Base-by-base conservation (phyloP, 2,888 invertebrate genomes). In the Ormyrus pomaceus region DNA sequence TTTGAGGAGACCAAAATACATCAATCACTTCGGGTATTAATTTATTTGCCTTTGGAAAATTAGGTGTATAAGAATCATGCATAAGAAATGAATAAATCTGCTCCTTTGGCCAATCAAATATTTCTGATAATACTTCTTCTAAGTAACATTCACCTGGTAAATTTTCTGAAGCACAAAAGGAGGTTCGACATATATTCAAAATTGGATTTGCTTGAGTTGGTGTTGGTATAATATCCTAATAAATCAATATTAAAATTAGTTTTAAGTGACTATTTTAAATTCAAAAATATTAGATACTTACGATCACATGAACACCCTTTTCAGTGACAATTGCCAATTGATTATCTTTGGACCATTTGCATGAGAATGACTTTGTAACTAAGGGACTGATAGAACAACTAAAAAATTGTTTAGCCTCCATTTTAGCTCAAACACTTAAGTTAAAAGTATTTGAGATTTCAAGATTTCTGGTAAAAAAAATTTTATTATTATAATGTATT, bases 331-430 rank as follows among this genome's bases (percentile, higher is more conserved):
- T 34, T 34, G 91, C 89, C 55, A 91, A 84, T 53, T 88, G 87
- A 84, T 91, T 87, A 80, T 91, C 91, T 46, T 86, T 82, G 0
- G 91, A 91, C 91, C 91, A 91, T 80, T 89, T 84, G n/a, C 77
- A 76, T 5, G 87, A 83, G 83, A 90, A 90, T 4, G 83, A 82
- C 8, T 80, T 79, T n/a, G 83, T 82, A 3, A 89, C 86, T 13
- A 88, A 82, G 5, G 89, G 87, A 56, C 83, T 83, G 46, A 89
- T 78, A 19, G 85, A 72, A 5, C 86, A 19, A 61, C 72, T 87
- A 72, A 83, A 87, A 75, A 88, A 80, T 77, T 89, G 78, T 9
- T 53, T 80, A 9, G 73, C 76, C n/a, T 80, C 80, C 80, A 82
- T 82, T 8, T 10, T 68, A 34, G 58, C 34, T 46, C 7, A 1